phyloP scores from a whole-genome alignment of 37 sponge, comb jelly and placozoan species.

The Agelas oroides region DNA sequence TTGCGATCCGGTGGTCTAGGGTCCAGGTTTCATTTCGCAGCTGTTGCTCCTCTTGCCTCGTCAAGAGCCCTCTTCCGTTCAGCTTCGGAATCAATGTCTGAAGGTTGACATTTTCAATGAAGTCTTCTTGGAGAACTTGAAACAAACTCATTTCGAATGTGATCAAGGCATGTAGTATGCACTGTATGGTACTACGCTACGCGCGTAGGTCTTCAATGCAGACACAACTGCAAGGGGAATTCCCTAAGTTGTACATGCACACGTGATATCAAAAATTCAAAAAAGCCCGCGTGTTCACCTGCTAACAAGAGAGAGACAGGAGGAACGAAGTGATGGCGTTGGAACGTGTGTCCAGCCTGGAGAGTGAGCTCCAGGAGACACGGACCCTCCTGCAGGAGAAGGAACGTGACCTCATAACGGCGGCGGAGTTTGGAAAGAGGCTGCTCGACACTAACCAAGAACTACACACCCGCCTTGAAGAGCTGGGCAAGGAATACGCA shows the following conservation, averaged over 20 bases:
- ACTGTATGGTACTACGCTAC: no score
- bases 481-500: constrained; percentile 2
- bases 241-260: no score
- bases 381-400: constrained; percentile 6
- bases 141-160: no score
- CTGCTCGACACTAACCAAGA: constrained; percentile 47
- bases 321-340: no score
- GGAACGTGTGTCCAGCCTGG: constrained; percentile 1
- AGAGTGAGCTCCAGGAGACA: neutral
- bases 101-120: constrained; percentile 4
- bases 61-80: constrained; percentile 6
- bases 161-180: no score
- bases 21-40: neutral
- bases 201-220: no score
- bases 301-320: no score
- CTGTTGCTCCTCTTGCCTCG: neutral
- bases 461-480: constrained; percentile 24
- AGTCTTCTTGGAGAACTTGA: neutral
- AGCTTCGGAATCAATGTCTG: constrained; percentile 4
- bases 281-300: no score
- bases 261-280: no score
- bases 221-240: no score
- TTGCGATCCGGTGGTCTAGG: neutral
- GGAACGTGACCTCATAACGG: neutral
- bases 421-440: constrained; percentile 35